Percentiles rank a stretch among this genome's conserved stretches.
phyloP scores from a whole-genome alignment of 2,797 vertebrate genomes.

The Poeciliopsis turneri region DNA sequence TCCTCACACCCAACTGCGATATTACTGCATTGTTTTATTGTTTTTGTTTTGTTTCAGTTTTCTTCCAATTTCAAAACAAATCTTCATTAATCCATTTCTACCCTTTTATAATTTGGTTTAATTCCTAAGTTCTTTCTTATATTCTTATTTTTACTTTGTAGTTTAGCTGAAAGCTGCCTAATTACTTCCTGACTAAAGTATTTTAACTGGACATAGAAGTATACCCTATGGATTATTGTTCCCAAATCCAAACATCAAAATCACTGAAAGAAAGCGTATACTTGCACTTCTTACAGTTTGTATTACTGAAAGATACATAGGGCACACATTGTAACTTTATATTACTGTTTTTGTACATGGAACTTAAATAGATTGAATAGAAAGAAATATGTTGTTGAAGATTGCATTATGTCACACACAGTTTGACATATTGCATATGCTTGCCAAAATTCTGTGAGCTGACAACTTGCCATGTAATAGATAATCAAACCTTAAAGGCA shows the following conservation, averaged over 20 bases:
- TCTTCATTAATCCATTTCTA: too few relatives aligned
- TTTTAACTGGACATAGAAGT: too few relatives aligned
- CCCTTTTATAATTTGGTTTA: too few relatives aligned
- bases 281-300: neutral
- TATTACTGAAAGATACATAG: neutral
- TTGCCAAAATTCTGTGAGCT: neutral
- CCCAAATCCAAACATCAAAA: neutral
- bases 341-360: neutral
- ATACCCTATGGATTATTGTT: neutral
- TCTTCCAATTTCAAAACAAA: too few relatives aligned
- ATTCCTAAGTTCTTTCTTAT: too few relatives aligned
- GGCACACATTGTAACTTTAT: neutral
- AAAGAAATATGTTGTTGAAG: neutral
- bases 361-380: neutral
- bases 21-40: too few relatives aligned
- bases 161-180: too few relatives aligned
- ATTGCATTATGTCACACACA: neutral
- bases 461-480: neutral
- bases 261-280: neutral
- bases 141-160: too few relatives aligned
- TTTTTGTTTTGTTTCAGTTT: too few relatives aligned
- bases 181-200: too few relatives aligned
- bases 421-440: neutral
- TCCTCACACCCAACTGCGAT: too few relatives aligned
- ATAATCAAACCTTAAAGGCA: neutral